Conservation (phyloP, 2,797 vertebrate genomes). For the Spizella passerina region DNA sequence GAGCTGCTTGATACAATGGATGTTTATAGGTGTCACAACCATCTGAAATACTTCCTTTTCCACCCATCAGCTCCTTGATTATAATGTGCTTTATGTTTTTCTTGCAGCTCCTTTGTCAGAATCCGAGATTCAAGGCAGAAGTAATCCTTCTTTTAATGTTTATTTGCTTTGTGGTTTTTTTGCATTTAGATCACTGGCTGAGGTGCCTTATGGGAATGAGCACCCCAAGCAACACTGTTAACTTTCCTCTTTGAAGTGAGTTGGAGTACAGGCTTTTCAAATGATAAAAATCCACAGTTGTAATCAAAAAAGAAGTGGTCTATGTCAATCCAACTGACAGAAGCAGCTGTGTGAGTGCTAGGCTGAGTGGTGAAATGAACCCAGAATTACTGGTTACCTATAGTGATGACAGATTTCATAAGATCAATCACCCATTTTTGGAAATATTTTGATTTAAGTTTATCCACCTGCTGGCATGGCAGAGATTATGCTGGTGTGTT, state of each 20-base stretch:
- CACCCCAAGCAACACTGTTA: not conserved
- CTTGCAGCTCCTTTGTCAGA: not conserved
- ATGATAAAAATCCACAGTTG: not conserved
- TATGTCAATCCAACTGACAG: accelerated
- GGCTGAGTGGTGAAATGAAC: not conserved
- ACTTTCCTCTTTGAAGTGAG: not conserved
- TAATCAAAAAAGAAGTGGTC: not conserved
- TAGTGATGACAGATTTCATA: not conserved
- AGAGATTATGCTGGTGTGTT: not conserved
- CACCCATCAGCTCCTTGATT: not conserved
- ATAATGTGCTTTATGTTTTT: not conserved
- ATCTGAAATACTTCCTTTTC: not conserved
- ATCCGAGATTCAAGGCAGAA: not conserved
- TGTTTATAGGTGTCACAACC: not conserved
- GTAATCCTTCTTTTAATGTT: not conserved
- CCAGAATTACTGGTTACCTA: not conserved
- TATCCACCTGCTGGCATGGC: not conserved
- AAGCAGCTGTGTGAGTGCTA: not conserved
- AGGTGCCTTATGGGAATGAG: not conserved
- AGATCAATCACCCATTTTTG: not conserved
- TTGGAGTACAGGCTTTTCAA: not conserved
- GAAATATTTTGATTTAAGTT: not conserved
- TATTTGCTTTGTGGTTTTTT: not conserved
- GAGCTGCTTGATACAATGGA: not conserved
- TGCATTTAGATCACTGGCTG: not conserved